phyloP scores from a whole-genome alignment of 2,797 vertebrate species.

The Pelochelys cantorii region DNA sequence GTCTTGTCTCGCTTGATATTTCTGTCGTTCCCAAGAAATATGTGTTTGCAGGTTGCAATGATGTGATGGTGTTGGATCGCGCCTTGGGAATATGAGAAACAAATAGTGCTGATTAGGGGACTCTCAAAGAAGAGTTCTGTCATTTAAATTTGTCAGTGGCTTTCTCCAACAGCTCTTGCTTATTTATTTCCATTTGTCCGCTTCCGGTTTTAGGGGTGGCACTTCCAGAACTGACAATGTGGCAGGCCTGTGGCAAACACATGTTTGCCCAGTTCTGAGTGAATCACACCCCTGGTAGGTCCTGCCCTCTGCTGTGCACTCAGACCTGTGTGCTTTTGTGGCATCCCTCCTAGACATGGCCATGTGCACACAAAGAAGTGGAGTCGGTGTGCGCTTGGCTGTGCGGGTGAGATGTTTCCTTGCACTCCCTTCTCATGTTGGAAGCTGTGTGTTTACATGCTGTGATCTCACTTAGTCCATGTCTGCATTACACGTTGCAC shows the following conservation, averaged over 20 bases:
- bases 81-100: too few species aligned
- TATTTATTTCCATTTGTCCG: not conserved
- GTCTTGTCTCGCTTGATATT: not conserved
- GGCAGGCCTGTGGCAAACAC: not conserved
- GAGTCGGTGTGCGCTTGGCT: slow-evolving; percentile 11
- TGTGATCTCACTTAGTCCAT: not conserved
- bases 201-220: not conserved
- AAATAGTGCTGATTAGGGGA: too few species aligned
- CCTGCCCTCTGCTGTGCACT: not conserved
- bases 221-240: accelerated
- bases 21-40: not conserved
- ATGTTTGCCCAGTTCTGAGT: not conserved
- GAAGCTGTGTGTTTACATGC: not conserved
- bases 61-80: not conserved
- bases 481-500: not conserved
- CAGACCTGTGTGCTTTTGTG: not conserved
- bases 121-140: not conserved
- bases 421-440: not conserved
- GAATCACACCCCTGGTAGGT: not conserved
- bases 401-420: not conserved
- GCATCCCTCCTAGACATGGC: not conserved
- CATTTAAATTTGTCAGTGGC: not conserved
- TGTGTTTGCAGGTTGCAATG: not conserved
- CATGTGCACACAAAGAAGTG: too few species aligned
- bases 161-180: not conserved